Evolutionary conservation across 2,888 invertebrate species (phyloP), one percentile per base, ranked within the genome.

Genomic region (Venustoraphidia nigricollis): DNA sequence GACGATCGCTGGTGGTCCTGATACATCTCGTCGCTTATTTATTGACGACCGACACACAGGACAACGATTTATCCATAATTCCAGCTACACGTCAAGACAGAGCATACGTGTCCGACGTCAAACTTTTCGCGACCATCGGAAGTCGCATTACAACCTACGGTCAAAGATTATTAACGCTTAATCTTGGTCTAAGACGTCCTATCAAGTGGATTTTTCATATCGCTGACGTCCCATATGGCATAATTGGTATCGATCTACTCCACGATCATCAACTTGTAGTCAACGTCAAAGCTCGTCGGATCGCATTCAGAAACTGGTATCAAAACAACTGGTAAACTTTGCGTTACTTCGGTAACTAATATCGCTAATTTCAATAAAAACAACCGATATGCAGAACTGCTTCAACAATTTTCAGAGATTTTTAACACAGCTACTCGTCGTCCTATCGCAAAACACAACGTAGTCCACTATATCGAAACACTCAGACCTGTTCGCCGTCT

Each of bases 221-320:
- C 8, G 54, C 54, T 9, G 50, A 51, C 11, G 50, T 52, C 1
- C 47, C 47, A 8, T 9, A 17, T 3, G 41, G 50, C 2, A 52
- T 53, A 9, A 46, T 54, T 1, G 52, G 52, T 5, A 52, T 49
- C 1, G 51, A 55, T 49, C 52, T 54, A 13, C 34, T 54, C 9
- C 34, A 34, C 0, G 43, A 51, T 11, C 14, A 13, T 5, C 2
- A 14, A 3, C 14, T 41, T 3, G 5, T 41, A 2, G 41, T 41
- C 2, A 8, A 41, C 14, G 10, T 41, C n/a, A n/a, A 14, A 10
- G 2, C n/a, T 11, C 11, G 6, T 2, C 3, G 10, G 38, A 44
- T 53, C 10, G 8, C 46, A 6, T 39, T 36, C 39, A 8, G 46
- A 43, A 27, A 46, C 46, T 5, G 46, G 46, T 2, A 41, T 39